Percentiles rank a stretch among this genome's conserved stretches.
Conservation (phyloP, 2,113 vertebrate genomes). For the Excalfactoria chinensis region DNA sequence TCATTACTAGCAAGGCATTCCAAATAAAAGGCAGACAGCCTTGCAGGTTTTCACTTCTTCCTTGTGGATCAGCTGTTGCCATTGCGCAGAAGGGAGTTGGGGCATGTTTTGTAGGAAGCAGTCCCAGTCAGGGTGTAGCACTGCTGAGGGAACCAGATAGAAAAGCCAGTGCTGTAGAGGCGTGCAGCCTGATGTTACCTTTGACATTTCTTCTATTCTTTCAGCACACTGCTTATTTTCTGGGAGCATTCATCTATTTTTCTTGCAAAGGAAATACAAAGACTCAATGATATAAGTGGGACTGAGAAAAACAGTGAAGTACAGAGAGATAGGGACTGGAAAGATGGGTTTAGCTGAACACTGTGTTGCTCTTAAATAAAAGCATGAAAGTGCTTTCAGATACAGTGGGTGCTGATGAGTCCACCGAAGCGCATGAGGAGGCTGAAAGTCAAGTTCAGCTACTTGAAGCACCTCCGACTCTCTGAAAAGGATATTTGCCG, state of each 20-base stretch:
- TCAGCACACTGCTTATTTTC: background rate
- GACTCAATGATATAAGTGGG: background rate
- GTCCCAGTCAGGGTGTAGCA: background rate
- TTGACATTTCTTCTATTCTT: background rate
- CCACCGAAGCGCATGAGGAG: background rate
- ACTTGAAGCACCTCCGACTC: background rate
- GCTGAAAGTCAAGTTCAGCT: background rate
- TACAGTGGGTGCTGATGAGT: background rate
- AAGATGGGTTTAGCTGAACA: background rate
- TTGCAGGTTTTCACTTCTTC: background rate
- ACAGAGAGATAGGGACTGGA: background rate
- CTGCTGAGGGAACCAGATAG: background rate
- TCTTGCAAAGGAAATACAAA: background rate
- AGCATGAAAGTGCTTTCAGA: background rate
- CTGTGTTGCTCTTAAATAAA: background rate
- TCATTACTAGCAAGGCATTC: background rate
- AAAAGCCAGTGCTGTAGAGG: accelerated
- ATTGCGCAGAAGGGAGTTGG: accelerated
- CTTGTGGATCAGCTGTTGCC: background rate
- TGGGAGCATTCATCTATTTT: background rate
- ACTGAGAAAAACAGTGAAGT: background rate
- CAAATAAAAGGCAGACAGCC: background rate
- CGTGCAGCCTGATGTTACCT: background rate
- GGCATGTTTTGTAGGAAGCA: background rate
- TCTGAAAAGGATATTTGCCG: background rate